These are phyloP conservation scores for Cardiocondyla obscurior DNA, from an alignment of 1,140 invertebrate genomes.

Conservation along the genomic window DNA sequence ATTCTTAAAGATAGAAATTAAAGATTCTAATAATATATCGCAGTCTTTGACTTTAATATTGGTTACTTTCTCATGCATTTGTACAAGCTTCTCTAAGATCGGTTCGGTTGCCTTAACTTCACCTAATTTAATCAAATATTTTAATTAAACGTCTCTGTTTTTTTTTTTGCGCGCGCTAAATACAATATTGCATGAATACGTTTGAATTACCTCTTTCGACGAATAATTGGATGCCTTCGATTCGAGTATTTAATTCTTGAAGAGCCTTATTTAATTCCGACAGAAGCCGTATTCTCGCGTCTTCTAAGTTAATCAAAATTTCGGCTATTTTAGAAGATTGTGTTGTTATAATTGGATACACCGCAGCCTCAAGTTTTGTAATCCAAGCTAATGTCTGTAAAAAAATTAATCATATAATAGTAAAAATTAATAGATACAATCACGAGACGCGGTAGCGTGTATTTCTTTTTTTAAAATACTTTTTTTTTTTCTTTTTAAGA, in stretches of 20 bases:
- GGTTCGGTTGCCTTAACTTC: conserved; percentile 80
- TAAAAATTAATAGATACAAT: neutral
- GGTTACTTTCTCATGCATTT: conserved; percentile 88
- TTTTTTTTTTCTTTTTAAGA: neutral
- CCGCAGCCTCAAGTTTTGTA: conserved; percentile 88
- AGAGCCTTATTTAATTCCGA: conserved; percentile 87
- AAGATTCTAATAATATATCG: conserved; percentile 89
- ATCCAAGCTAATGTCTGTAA: conserved; percentile 87
- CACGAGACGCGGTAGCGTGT: neutral
- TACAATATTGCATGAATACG: neutral
- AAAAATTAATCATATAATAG: neutral
- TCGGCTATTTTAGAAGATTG: conserved; percentile 85
- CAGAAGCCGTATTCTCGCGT: conserved; percentile 85
- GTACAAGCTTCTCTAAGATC: conserved; percentile 86
- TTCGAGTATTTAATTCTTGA: conserved; percentile 88
- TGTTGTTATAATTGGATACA: conserved; percentile 91
- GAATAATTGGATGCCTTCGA: conserved; percentile 87
- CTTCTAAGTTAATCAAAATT: conserved; percentile 86
- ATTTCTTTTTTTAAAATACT: neutral
- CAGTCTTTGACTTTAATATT: conserved; percentile 90
- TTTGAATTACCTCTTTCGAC: conserved; percentile 78
- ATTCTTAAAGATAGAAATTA: conserved; percentile 89
- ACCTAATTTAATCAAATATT: conserved; percentile 52
- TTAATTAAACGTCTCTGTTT: neutral
- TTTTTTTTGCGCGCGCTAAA: too few relatives aligned